Conservation (phyloP, 2,113 vertebrate genomes). For the Cichladusa arquata region DNA sequence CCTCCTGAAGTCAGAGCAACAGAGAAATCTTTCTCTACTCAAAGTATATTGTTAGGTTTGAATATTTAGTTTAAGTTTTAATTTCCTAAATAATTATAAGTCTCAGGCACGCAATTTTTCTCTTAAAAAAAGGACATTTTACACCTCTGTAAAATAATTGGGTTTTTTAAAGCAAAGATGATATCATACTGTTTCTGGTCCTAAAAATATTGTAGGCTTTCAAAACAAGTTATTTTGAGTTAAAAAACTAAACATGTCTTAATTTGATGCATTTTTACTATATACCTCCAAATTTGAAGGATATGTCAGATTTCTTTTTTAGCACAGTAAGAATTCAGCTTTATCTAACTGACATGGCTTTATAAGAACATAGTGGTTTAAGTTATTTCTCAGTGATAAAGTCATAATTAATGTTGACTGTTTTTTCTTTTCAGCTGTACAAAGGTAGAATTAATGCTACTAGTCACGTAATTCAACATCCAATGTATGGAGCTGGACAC, state of each 20-base stretch:
- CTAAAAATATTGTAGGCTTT: background rate
- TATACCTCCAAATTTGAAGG: background rate
- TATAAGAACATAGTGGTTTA: background rate
- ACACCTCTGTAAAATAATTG: background rate
- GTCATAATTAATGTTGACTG: background rate
- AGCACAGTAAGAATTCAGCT: background rate
- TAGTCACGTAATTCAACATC: conserved; percentile 98
- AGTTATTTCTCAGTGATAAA: background rate
- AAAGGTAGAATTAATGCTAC: conserved; percentile 99
- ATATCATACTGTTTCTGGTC: background rate
- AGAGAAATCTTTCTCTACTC: background rate
- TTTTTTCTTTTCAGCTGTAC: conserved; percentile 81
- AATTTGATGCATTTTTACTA: background rate
- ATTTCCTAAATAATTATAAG: background rate
- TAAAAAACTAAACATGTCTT: background rate
- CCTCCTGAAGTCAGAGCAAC: background rate
- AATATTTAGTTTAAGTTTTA: background rate
- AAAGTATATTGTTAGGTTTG: background rate
- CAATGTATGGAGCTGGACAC: conserved; percentile 98
- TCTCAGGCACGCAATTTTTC: background rate
- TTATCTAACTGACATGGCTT: background rate
- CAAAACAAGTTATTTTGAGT: background rate
- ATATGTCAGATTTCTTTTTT: background rate
- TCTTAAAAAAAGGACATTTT: background rate
- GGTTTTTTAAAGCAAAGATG: background rate